phyloP scores from a whole-genome alignment of 2,113 vertebrate genomes.

The Turnix velox region DNA sequence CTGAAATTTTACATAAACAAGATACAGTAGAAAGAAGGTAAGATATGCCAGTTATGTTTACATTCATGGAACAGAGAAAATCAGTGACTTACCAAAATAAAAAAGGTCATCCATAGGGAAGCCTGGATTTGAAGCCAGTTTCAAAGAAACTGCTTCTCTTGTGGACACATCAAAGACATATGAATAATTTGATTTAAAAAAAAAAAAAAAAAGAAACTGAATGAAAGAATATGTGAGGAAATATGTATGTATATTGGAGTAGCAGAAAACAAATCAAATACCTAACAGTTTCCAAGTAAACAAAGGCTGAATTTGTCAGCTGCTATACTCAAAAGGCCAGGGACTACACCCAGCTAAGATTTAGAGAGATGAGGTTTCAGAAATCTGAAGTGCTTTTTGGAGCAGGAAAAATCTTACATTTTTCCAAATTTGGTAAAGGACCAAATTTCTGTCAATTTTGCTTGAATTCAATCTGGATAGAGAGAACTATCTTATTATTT shows the following conservation, averaged over 20 bases:
- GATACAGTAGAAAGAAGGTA: not conserved
- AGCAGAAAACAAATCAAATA: not conserved
- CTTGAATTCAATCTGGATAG: not conserved
- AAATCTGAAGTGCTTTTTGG: not conserved
- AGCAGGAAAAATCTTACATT: not conserved
- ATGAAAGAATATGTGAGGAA: not conserved
- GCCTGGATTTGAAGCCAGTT: not conserved
- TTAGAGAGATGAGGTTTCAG: not conserved
- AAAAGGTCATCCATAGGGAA: not conserved
- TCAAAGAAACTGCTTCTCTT: not conserved
- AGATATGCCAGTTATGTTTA: not conserved
- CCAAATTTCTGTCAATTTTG: not conserved
- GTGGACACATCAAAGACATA: not conserved
- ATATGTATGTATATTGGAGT: not conserved
- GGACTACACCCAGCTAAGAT: not conserved
- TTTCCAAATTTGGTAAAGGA: not conserved
- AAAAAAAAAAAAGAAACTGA: not conserved
- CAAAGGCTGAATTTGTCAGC: not conserved
- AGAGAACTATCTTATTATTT: not conserved
- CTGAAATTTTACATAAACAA: not conserved
- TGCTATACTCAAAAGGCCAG: not conserved
- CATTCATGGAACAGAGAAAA: not conserved
- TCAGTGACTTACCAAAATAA: not conserved
- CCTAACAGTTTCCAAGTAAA: not conserved
- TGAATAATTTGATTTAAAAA: not conserved